Evolutionary conservation across 2,888 invertebrate genomes (phyloP), one percentile per base, ranked within the genome.

Genomic region (Tinea pellionella): DNA sequence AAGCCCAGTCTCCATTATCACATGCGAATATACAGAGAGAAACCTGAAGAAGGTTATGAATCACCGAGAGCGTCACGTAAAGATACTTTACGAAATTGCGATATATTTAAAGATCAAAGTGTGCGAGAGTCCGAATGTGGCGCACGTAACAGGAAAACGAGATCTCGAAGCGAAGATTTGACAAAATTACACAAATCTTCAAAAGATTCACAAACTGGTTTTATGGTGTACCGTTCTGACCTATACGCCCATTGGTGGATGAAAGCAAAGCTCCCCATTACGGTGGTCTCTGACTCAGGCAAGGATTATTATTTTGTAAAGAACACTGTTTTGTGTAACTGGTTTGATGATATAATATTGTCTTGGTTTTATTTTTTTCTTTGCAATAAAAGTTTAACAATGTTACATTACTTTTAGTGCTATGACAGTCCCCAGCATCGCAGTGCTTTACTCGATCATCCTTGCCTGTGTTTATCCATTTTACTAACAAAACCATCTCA

Each of bases 221-320:
- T 85, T 67, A 78, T 89, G 78, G 88, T 92, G 72, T 96, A 92
- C 80, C 93, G 92, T 62, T 94, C 95, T 57, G 95, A 94, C 71
- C 88, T 96, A 80, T 96, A 96, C 80, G 95, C 95, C 64, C 96
- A 96, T 87, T 96, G 96, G 96, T 96, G 95, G 95, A 92, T 95
- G 88, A 96, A 96, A 89, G 94, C 94, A 74, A 92, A 93, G 73
- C 89, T 94, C 74, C 94, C 94, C 65, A 89, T 89, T 66, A 88
- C 87, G 69, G 89, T 91, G 79, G 84, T 88, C 86, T 84, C 77
- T 80, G 84, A 87, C 86, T 86, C 89, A 75, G 90, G 89, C 78
- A 89, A 91, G 80, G 84, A 90, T 75, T 77, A 88, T 73, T 89
- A 78, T 78, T 85, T 86, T 86, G 86, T 86, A 84, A 86, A 86